A percentile compares a stretch with the other conserved stretches of the same genome.
phyloP scores from a whole-genome alignment of 2,888 invertebrate genomes.

The Agrilus mali region DNA sequence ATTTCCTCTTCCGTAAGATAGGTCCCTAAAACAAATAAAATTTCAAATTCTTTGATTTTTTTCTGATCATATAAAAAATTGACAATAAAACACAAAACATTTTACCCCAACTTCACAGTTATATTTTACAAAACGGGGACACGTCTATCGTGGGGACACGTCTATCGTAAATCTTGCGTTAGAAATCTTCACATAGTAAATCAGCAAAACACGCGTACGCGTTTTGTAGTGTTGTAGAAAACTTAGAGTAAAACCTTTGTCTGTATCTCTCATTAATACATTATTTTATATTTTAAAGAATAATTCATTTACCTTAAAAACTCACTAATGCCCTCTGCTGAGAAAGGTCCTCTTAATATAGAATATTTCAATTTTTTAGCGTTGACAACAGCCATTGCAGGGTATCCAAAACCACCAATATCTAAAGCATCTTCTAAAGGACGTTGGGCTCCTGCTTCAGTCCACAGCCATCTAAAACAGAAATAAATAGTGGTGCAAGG shows the following conservation, averaged over 20 bases:
- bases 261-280: too few relatives aligned
- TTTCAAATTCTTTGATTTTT: background rate
- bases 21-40: slow-evolving; percentile 43
- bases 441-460: slow-evolving; percentile 78
- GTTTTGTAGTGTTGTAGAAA: too few relatives aligned
- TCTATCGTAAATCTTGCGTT: too few relatives aligned
- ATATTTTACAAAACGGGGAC: too few relatives aligned
- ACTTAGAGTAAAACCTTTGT: too few relatives aligned
- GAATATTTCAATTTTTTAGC: slow-evolving; percentile 95
- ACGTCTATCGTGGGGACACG: too few relatives aligned
- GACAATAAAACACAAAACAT: too few relatives aligned
- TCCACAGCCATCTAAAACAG: slow-evolving; percentile 73
- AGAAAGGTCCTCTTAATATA: slow-evolving; percentile 84
- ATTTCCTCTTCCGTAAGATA: slow-evolving; percentile 83
- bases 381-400: slow-evolving; percentile 95
- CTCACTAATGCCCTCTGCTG: slow-evolving; percentile 87
- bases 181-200: too few relatives aligned
- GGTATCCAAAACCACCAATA: slow-evolving; percentile 97
- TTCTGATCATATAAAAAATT: background rate
- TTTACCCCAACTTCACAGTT: too few relatives aligned
- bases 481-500: too few relatives aligned
- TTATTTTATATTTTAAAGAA: background rate
- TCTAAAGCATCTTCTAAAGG: slow-evolving; percentile 80
- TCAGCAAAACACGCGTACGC: too few relatives aligned
- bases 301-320: slow-evolving; percentile 54